Base-by-base conservation (phyloP, 2,888 invertebrate species). In the Antheraea assamensis region DNA sequence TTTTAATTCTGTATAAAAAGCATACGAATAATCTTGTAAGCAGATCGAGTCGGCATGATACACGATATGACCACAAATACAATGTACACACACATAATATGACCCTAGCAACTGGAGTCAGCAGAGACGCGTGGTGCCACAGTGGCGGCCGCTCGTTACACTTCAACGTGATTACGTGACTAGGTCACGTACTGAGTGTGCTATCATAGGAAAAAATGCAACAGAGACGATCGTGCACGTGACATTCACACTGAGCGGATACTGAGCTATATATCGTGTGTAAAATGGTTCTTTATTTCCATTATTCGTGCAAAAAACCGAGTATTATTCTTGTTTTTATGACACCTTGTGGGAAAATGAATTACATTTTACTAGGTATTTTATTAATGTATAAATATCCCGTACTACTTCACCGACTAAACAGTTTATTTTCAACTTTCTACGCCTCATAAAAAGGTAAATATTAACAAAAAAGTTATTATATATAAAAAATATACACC, bases 131-230 rank as follows among this genome's bases (percentile, higher is more conserved):
- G 71, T 73, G 76, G 74, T 78, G 78, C 75, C 78, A 74, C 73
- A 70, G 74, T 71, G 75, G 73, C 71, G 72, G 49, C 66, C 24
- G 58, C 73, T 73, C 79, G 76, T 72, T 76, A 76, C 76, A 74
- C 74, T 73, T 74, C 79, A 80, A 81, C 81, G 78, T 80, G 82
- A 83, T 87, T 90, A 90, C 89, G 89, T 90, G 92, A 90, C 89
- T 86, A 90, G 86, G 83, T 87, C 93, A 93, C 93, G 92, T 92
- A 90, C 81, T 80, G 78, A 77, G 76, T 78, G 80, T 87, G 83
- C 85, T 88, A 88, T 87, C 85, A 81, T 80, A 78, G 82, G 80
- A 80, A 82, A 86, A 85, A 85, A 84, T 83, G 77, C 81, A 77
- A 84, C 81, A 52, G 52, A 49, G 31, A 42, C 55, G 55, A 27